Percentiles rank a stretch among this genome's conserved stretches.
Conservation (phyloP, 2,888 invertebrate species). For the Aporophyla lueneburgensis region DNA sequence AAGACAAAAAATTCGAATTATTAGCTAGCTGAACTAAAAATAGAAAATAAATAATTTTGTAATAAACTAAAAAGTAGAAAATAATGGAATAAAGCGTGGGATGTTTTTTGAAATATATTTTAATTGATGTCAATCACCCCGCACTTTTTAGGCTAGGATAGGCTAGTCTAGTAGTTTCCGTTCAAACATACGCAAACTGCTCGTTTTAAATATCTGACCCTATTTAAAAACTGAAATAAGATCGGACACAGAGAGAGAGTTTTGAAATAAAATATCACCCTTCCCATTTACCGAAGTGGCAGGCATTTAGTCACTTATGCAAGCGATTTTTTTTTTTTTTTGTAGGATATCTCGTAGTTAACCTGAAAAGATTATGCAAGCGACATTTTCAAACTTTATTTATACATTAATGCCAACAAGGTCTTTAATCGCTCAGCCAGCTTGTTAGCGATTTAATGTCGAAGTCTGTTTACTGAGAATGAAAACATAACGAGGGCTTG, state of each 20-base stretch:
- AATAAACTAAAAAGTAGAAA: no score
- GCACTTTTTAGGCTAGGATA: no score
- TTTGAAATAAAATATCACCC: slow-evolving; percentile 2
- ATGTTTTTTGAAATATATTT: no score
- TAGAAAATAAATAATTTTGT: no score
- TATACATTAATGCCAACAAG: slow-evolving; percentile 53
- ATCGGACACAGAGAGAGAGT: background rate
- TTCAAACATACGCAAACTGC: background rate
- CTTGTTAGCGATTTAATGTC: slow-evolving; percentile 52
- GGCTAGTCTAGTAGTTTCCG: background rate
- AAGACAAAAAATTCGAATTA: no score
- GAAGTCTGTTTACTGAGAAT: slow-evolving; percentile 41
- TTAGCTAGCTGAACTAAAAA: no score
- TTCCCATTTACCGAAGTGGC: background rate
- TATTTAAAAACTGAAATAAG: background rate
- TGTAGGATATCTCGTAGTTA: no score
- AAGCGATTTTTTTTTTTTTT: no score
- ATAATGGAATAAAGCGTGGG: no score
- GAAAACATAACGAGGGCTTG: slow-evolving; percentile 21
- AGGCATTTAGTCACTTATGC: slow-evolving; percentile 15
- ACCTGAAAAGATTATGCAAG: no score
- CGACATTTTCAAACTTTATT: slow-evolving; percentile 39
- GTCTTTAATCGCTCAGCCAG: slow-evolving; percentile 47
- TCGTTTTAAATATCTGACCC: background rate
- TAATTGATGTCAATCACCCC: no score